Evolutionary conservation across 2,888 invertebrate genomes (phyloP).

Genomic region (Orchesellides sinensis): DNA sequence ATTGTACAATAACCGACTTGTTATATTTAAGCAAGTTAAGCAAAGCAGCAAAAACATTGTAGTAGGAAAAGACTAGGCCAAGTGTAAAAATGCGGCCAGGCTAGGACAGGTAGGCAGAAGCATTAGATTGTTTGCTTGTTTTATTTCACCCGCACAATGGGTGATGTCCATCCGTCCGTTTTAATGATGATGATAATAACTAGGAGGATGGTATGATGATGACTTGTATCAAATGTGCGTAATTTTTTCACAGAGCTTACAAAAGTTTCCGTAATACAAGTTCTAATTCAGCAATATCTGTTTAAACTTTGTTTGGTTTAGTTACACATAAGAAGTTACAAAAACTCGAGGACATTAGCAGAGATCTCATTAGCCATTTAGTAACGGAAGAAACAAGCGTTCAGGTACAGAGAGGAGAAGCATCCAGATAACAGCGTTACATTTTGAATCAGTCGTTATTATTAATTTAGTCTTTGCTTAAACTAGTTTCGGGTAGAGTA

Average conservation of each 20-base stretch:
- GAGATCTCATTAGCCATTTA: background rate
- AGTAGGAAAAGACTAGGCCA: too few relatives aligned
- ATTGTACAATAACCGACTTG: background rate
- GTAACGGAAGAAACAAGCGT: background rate
- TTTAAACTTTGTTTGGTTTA: background rate
- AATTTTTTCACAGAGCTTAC: background rate
- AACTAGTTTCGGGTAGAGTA: too few relatives aligned
- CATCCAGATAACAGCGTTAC: too few relatives aligned
- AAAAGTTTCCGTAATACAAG: background rate
- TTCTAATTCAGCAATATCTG: background rate
- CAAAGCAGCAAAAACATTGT: too few relatives aligned
- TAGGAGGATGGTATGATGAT: background rate
- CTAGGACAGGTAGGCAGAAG: background rate
- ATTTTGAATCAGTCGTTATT: too few relatives aligned
- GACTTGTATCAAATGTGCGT: background rate
- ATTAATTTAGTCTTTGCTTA: too few relatives aligned
- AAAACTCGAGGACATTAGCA: background rate
- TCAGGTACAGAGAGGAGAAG: background rate
- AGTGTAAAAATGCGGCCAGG: too few relatives aligned
- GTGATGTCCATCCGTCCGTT: slow-evolving; percentile 14
- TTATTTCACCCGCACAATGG: slow-evolving; percentile 24
- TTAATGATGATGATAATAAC: slow-evolving; percentile 16
- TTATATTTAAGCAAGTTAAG: too few relatives aligned
- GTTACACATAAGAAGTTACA: background rate
- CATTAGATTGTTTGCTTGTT: background rate